Percentiles rank a stretch among this genome's conserved stretches.
phyloP scores from a whole-genome alignment of 2,797 vertebrate species.

The Catamblyrhynchus diadema region DNA sequence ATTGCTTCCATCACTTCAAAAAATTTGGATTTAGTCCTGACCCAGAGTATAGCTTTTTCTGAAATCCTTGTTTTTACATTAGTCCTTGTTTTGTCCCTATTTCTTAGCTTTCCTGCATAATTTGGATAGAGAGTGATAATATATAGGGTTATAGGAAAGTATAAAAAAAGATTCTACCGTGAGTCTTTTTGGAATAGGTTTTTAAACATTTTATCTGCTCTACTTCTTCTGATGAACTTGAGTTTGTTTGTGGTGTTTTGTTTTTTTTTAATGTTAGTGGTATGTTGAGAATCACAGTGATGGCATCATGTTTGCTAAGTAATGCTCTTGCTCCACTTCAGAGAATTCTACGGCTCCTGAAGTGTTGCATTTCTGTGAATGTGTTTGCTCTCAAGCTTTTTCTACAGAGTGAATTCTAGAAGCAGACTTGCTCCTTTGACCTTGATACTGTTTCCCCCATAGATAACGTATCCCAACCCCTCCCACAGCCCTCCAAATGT shows the following conservation, averaged over 20 bases:
- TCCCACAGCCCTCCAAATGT: neutral
- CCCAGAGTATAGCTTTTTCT: neutral
- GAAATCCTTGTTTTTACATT: neutral
- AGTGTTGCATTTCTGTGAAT: neutral
- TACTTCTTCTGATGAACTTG: neutral
- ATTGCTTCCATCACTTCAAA: neutral
- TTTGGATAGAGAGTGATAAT: neutral
- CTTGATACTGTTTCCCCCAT: neutral
- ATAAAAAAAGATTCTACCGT: neutral
- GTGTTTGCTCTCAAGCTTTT: neutral
- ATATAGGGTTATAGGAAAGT: neutral
- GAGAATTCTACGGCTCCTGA: neutral
- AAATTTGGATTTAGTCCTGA: neutral
- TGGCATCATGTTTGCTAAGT: neutral
- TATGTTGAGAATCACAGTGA: neutral
- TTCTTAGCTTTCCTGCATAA: neutral
- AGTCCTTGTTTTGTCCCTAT: neutral
- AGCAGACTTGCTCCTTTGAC: neutral
- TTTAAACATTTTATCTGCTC: neutral
- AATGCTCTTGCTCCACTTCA: neutral
- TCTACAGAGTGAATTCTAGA: neutral
- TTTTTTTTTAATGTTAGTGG: neutral
- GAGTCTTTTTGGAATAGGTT: neutral
- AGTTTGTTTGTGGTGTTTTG: no score
- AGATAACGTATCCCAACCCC: neutral